Evolutionary conservation across 2,888 invertebrate genomes (phyloP), one percentile per base, ranked within the genome.

Genomic region (Cephus sareptanus): DNA sequence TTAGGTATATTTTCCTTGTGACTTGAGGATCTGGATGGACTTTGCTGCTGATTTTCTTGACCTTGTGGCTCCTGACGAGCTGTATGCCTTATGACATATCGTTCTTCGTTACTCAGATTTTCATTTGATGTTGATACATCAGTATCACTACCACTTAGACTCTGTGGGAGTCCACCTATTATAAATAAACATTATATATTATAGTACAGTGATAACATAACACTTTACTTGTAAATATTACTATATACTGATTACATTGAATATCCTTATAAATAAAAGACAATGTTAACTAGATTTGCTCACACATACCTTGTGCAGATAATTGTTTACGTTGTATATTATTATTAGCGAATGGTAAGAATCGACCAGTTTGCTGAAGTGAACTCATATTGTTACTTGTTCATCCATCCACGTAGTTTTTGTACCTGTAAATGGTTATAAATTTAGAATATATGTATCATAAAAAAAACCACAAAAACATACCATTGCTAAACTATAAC

Each of bases 11-110:
- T 91, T 83, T 90, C 91, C 83, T 91, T 90, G 79, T 90, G 89
- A 83, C 89, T 88, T 83, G 91, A 94, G 92, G 93, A 90, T 92
- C 95, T 87, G 92, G 93, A 91, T 93, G 95, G 85, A 93, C 94
- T 88, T 88, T 92, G 89, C 83, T 93, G 93, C 81, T 94, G 93
- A 91, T 96, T 97, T 91, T 98, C 98, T 92, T 98, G 97, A 0
- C 98, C 98, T 91, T 98, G 98, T 0, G 98, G 98, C 90, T 98
- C 98, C 88, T 97, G 97, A 69, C 98, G 93, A 11, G 96, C 95
- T 0, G 96, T 96, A 87, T 96, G 96, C 83, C 95, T 93, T 81
- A 97, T 95, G 74, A 96, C 96, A 92, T 96, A 96, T 84, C 96
- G 94, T 90, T 97, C 97, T 91, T 97, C 97, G 87, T 96, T 94